A percentile compares a stretch with the other conserved stretches of the same genome.
Conservation (phyloP, 2,888 invertebrate genomes). For the Trichopria drosophilae region DNA sequence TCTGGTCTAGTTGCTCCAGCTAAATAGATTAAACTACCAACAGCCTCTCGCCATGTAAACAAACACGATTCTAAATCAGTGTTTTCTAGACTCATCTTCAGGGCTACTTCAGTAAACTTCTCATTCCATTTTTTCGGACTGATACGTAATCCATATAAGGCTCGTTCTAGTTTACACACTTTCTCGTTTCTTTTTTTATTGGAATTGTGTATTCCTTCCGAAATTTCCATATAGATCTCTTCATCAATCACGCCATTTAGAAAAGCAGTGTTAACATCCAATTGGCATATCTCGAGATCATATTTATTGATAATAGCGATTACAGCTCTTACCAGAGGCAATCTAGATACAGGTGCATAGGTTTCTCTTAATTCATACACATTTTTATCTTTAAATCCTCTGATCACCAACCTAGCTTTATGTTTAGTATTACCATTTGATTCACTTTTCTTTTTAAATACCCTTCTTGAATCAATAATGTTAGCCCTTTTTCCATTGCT, state of each 20-base stretch:
- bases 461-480: slow-evolving; percentile 28
- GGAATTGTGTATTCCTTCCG: slow-evolving; percentile 9
- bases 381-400: no score
- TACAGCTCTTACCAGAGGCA: slow-evolving; percentile 21
- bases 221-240: no score
- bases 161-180: no score
- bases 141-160: slow-evolving; percentile 24
- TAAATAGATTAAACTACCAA: slow-evolving; percentile 30
- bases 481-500: slow-evolving; percentile 17
- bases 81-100: slow-evolving; percentile 14
- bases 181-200: slow-evolving; percentile 21
- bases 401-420: slow-evolving; percentile 30
- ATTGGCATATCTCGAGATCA: no score
- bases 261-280: no score
- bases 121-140: slow-evolving; percentile 29
- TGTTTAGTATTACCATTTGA: background rate
- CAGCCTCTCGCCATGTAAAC: slow-evolving; percentile 26
- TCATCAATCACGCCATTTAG: no score
- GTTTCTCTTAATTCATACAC: no score
- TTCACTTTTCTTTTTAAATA: slow-evolving; percentile 28
- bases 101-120: slow-evolving; percentile 29
- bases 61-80: slow-evolving; percentile 26
- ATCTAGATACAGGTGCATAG: no score
- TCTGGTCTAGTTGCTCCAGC: slow-evolving; percentile 23
- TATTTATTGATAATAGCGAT: slow-evolving; percentile 23